Evolutionary conservation across 1,140 invertebrate species (phyloP), one percentile per base, ranked within the genome.

Genomic region (Drosophila serrata): DNA sequence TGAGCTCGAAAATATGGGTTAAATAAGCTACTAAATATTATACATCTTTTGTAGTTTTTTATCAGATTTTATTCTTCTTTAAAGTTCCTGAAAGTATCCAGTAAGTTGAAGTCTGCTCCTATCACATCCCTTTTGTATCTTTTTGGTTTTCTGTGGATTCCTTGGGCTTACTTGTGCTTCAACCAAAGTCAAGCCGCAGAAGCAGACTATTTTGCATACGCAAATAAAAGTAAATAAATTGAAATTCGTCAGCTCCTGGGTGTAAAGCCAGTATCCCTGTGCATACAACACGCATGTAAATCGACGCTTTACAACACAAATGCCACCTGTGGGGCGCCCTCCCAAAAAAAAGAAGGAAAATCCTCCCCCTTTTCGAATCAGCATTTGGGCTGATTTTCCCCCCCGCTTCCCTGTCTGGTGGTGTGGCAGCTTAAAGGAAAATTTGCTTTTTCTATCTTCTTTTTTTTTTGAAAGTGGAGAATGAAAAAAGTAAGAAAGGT

Each of bases 181-280:
- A 76, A 63, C 81, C 81, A 80, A 85, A 84, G 80, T 84, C 81
- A 84, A 84, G 81, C 81, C 81, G 29, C 68, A 72, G 53, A 53
- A 65, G 69, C 33, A 55, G 51, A 79, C 75, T 87, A 82, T 87
- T 86, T 86, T 86, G 82, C 82, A 86, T 87, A 86, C 69, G 69
- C 61, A 86, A 86, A 86, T 82, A 86, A 87, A 87, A 87, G 77
- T 87, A 86, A 87, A 86, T 86, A 86, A 86, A 86, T 86, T 86
- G 82, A 86, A 86, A 86, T 87, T 59, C 75, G 78, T 70, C 75
- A 76, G 40, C 51, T 19, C 35, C 13, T 19, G 42, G 11, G 35
- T 13, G n/a, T n/a, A n/a, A n/a, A 22, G 33, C 49, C 19, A 6
- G 19, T 35, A 42, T 43, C 49, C 46, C 46, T 43, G 37, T 59